These are phyloP conservation scores for Leucophora obtusa DNA, from an alignment of 2,888 invertebrate genomes.

Conservation along the genomic window DNA sequence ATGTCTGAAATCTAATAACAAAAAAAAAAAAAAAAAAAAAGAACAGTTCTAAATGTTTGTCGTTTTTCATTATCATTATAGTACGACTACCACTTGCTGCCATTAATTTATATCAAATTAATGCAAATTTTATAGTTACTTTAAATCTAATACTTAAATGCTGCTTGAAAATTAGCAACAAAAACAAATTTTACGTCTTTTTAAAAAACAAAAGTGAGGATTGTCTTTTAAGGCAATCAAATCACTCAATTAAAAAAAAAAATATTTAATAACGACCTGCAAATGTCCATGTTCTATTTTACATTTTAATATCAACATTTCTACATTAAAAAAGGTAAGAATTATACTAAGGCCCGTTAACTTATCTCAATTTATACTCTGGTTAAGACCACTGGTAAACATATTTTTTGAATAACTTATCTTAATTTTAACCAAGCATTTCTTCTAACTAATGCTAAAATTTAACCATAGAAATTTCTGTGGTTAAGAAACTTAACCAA, in stretches of 20 bases:
- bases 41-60: conserved; percentile 19
- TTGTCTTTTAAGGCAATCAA: conserved; percentile 40
- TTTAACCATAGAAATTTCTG: too few relatives aligned
- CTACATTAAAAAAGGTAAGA: background rate
- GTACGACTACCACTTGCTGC: background rate
- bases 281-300: background rate
- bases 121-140: conserved; percentile 59
- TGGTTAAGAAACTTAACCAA: too few relatives aligned
- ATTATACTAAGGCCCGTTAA: too few relatives aligned
- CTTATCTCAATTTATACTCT: too few relatives aligned
- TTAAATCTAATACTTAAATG: conserved; percentile 35
- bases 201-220: conserved; percentile 23
- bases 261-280: background rate
- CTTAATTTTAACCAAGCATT: too few relatives aligned
- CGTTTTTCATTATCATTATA: conserved; percentile 24
- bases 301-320: background rate
- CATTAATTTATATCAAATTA: conserved; percentile 41
- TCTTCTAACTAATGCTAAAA: too few relatives aligned
- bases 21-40: background rate
- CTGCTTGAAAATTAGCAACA: background rate
- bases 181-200: conserved; percentile 14
- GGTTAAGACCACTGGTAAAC: too few relatives aligned
- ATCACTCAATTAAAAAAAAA: conserved; percentile 5
- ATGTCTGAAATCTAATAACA: conserved; percentile 17
- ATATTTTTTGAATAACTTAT: too few relatives aligned